These are phyloP conservation scores for Leuciscus waleckii DNA, from an alignment of 2,797 vertebrate species.

Conservation along the genomic window DNA sequence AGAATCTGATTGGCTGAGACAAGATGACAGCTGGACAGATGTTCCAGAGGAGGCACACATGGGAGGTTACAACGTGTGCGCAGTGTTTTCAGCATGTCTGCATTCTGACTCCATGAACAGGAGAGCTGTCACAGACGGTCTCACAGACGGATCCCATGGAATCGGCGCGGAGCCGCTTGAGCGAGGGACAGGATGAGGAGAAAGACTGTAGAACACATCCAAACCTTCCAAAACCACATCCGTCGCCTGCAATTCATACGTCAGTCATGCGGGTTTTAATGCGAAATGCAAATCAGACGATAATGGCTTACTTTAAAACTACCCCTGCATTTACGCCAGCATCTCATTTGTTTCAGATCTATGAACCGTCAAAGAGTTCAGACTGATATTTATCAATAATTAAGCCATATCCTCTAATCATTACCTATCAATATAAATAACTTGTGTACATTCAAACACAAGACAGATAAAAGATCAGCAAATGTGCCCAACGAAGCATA, in stretches of 20 bases:
- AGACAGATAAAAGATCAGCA: constrained; percentile 22
- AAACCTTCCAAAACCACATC: constrained; percentile 19
- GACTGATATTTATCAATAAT: constrained; percentile 18
- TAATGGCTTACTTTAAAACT: constrained; percentile 7
- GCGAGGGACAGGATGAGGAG: constrained; percentile 71
- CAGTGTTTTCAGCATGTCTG: constrained; percentile 73
- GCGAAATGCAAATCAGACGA: constrained; percentile 2
- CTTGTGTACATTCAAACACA: constrained; percentile 1
- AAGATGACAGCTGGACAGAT: constrained; percentile 85
- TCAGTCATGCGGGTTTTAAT: background rate
- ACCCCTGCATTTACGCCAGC: background rate
- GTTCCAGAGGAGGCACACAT: constrained; percentile 79
- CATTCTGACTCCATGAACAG: constrained; percentile 77
- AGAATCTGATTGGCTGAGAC: constrained; percentile 77
- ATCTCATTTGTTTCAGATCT: constrained; percentile 17
- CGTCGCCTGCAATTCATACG: background rate
- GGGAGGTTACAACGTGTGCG: constrained; percentile 73
- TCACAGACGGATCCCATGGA: constrained; percentile 46
- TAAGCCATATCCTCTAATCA: constrained; percentile 13
- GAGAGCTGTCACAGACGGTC: constrained; percentile 74
- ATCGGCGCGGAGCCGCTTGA: constrained; percentile 62
- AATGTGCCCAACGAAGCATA: background rate
- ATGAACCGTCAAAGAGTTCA: background rate
- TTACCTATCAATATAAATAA: constrained; percentile 23
- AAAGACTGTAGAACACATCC: constrained; percentile 50